phyloP scores from a whole-genome alignment of 2,888 invertebrate genomes.

The Heliconius erato region DNA sequence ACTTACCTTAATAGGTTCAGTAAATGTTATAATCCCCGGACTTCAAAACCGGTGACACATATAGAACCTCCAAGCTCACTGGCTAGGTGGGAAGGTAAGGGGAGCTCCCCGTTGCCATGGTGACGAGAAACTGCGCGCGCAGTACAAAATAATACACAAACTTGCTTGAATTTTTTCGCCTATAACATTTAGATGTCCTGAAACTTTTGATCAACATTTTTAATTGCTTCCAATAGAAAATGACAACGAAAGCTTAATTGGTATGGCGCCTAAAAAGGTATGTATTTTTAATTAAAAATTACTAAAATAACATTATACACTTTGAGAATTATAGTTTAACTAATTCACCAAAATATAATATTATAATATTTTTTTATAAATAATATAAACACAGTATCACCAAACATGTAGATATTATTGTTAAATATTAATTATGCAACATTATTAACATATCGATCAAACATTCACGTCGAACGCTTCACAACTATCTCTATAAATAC shows the following conservation, averaged over 20 bases:
- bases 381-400: constrained; percentile 15
- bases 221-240: constrained; percentile 26
- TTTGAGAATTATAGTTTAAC: background rate
- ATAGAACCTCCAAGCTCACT: constrained; percentile 51
- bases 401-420: constrained; percentile 4
- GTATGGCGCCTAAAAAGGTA: constrained; percentile 82
- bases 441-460: constrained; percentile 42
- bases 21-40: background rate
- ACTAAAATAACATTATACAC: background rate
- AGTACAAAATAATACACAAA: constrained; percentile 52
- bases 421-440: background rate
- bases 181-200: constrained; percentile 68
- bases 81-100: constrained; percentile 40
- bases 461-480: constrained; percentile 39
- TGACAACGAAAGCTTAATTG: constrained; percentile 38
- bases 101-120: constrained; percentile 66
- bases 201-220: constrained; percentile 61
- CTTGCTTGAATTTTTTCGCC: constrained; percentile 56
- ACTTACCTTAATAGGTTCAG: constrained; percentile 21
- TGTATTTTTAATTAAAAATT: constrained; percentile 49
- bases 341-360: background rate
- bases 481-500: constrained; percentile 18
- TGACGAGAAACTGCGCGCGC: constrained; percentile 77
- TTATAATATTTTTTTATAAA: background rate
- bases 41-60: constrained; percentile 27